A percentile compares a stretch with the other conserved stretches of the same genome.
Conservation (phyloP, 1,140 invertebrate genomes). For the Trachymyrmex cornetzi region DNA sequence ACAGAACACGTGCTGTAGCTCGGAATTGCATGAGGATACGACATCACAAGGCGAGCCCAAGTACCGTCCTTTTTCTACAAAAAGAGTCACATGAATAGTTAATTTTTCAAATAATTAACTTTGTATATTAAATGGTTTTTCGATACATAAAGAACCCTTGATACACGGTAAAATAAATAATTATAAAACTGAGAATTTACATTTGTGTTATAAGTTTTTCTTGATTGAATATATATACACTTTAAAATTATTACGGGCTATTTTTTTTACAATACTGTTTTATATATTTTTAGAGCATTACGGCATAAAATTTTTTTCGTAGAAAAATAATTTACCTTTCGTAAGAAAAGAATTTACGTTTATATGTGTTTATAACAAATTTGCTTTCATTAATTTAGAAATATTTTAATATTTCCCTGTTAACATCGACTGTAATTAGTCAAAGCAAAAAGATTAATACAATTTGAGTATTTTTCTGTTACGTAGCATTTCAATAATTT, state of each 20-base stretch:
- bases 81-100: slow-evolving; percentile 47
- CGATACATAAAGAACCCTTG: not conserved
- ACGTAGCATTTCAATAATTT: slow-evolving; percentile 1
- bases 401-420: not conserved
- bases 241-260: not conserved
- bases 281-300: not conserved
- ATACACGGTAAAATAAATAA: not conserved
- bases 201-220: not conserved
- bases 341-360: not conserved
- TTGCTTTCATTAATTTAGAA: not conserved
- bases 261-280: not conserved
- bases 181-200: not conserved
- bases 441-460: not conserved
- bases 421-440: no score
- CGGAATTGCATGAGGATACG: slow-evolving; percentile 88
- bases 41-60: slow-evolving; percentile 92
- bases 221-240: not conserved
- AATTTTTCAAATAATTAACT: not conserved
- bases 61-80: slow-evolving; percentile 90
- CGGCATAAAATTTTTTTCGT: not conserved
- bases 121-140: not conserved
- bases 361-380: not conserved
- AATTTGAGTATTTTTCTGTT: not conserved
- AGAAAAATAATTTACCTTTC: not conserved
- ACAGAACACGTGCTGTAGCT: slow-evolving; percentile 92